These are phyloP conservation scores for Steinernema khuongi DNA, from an alignment of 1,140 invertebrate species.

Conservation along the genomic window DNA sequence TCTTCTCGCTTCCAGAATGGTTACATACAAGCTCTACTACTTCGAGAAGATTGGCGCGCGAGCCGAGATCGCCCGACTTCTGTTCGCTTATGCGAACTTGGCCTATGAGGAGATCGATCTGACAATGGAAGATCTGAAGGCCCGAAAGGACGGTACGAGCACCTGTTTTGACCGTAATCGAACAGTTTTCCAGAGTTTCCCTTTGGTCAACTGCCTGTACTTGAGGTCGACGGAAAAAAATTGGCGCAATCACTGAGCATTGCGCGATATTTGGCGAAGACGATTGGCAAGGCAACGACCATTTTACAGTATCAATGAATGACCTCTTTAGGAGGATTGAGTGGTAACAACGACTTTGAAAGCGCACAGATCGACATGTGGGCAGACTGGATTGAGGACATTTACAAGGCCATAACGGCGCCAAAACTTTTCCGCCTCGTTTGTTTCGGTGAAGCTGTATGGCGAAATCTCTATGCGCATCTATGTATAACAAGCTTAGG, in stretches of 20 bases:
- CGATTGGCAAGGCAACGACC: constrained; percentile 18
- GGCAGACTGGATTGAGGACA: background rate
- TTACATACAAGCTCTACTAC: constrained; percentile 30
- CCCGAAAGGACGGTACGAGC: constrained; percentile 25
- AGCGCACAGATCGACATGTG: constrained; percentile 5
- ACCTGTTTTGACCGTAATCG: background rate
- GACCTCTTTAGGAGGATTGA: background rate
- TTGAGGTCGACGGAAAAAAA: constrained; percentile 20
- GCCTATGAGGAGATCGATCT: constrained; percentile 25
- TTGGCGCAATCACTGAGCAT: constrained; percentile 16
- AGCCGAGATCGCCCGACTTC: constrained; percentile 20
- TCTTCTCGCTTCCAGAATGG: constrained; percentile 13
- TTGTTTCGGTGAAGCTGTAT: background rate
- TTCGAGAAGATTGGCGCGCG: constrained; percentile 28
- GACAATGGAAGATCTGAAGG: constrained; percentile 7
- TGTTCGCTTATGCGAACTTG: constrained; percentile 17
- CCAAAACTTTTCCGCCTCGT: background rate
- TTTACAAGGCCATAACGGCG: background rate
- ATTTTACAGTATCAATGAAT: background rate
- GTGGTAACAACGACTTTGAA: background rate
- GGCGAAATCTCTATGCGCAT: background rate
- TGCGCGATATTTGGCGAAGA: constrained; percentile 20
- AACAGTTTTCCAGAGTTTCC: background rate
- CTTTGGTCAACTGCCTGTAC: constrained; percentile 16
- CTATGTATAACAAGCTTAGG: background rate